Base-by-base conservation (phyloP, 92 coral and sea anemone genomes). In the Hydrozoanthus gracilis region DNA sequence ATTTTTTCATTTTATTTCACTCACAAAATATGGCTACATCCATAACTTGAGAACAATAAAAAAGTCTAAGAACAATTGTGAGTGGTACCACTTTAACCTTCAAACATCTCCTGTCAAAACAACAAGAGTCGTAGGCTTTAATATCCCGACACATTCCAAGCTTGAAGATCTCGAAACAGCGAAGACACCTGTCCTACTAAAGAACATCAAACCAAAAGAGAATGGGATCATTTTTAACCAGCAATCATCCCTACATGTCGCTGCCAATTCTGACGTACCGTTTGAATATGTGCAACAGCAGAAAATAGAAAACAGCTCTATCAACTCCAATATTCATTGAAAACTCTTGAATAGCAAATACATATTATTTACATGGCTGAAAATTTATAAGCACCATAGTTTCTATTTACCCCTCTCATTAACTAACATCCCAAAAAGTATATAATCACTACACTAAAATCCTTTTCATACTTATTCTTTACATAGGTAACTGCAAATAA, bases 41-140 rank as follows among this genome's bases (percentile, higher is more conserved):
- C 88, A 83, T 18, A 78, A 89, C 60, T 67, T 84, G 49, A 77
- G 82, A 18, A 88, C 88, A 8, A 74, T 86, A 0, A 92, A 92
- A 89, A 66, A 89, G 45, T 88, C 94, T n/a, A 87, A 27, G 35
- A 91, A 56, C 64, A 83, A 92, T 46, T 89, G 75, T 67, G 80
- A 89, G 47, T 89, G 88, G 94, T 89, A 49, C 54, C 88, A 92
- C 20, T 91, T 91, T 18, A 27, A 79, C 44, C 69, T 91, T 8
- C 90, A 88, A 72, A 88, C 94, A 16, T 88, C 89, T 62, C 92
- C 92, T 12, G 56, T 75, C 44, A 91, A 91, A 27, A 51, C 86
- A 10, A 88, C 82, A 77, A 17, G 90, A 82, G 92, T 92, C 47
- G 90, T 92, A 20, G 94, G 90, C 12, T 92, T 88, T 52, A 89